These are phyloP conservation scores for Bedellia somnulentella DNA, from an alignment of 2,888 invertebrate genomes.

Conservation along the genomic window DNA sequence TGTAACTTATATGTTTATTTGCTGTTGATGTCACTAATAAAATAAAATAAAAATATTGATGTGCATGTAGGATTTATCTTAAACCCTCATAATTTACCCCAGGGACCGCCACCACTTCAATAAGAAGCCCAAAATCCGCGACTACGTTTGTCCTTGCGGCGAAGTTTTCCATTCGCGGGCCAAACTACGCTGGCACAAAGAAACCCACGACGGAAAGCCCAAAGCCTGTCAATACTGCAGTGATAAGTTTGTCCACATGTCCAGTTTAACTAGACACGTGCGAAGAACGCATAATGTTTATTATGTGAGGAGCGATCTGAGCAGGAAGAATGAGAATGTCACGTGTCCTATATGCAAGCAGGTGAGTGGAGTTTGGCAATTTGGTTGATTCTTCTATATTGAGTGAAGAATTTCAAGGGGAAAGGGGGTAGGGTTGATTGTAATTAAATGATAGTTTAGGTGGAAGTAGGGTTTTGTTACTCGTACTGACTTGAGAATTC, in stretches of 20 bases:
- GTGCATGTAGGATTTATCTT: neutral
- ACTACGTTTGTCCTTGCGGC: constrained; percentile 78
- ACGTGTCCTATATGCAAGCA: constrained; percentile 77
- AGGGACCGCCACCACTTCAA: constrained; percentile 74
- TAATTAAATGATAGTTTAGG: too few species aligned
- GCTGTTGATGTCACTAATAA: too few species aligned
- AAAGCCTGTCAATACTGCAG: constrained; percentile 84
- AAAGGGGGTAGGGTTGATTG: too few species aligned
- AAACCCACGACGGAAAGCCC: constrained; percentile 80
- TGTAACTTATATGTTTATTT: too few species aligned
- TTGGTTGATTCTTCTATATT: too few species aligned
- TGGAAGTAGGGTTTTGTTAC: too few species aligned
- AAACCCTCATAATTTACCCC: constrained; percentile 6
- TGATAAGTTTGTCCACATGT: constrained; percentile 83
- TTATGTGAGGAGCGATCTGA: constrained; percentile 66
- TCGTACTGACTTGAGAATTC: too few species aligned
- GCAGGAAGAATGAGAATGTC: constrained; percentile 69
- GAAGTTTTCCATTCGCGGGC: constrained; percentile 81
- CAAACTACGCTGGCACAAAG: constrained; percentile 83
- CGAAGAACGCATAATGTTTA: constrained; percentile 77
- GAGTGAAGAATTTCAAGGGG: too few species aligned
- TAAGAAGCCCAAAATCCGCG: constrained; percentile 67
- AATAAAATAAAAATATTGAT: neutral
- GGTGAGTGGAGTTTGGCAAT: too few species aligned
- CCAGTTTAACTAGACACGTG: constrained; percentile 82